A percentile compares a stretch with the other conserved stretches of the same genome.
Evolutionary conservation across 2,888 invertebrate genomes (phyloP).

Genomic region (Leucophenga montana): DNA sequence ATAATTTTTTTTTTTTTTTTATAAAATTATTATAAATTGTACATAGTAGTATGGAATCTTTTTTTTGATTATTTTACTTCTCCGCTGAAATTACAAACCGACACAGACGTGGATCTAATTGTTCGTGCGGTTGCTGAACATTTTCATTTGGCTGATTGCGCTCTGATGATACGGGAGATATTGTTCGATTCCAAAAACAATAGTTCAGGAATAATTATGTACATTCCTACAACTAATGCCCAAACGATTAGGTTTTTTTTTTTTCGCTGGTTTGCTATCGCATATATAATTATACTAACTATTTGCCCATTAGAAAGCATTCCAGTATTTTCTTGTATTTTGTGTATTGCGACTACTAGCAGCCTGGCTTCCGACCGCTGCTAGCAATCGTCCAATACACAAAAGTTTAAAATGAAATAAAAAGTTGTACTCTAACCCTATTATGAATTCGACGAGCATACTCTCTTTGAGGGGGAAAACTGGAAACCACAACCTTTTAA

Average conservation of each 20-base stretch:
- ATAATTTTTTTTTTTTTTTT: background rate
- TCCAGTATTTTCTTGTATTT: conserved; percentile 36
- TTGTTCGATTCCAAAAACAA: conserved; percentile 58
- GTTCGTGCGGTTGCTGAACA: background rate
- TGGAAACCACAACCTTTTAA: conserved; percentile 43
- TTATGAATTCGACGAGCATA: conserved; percentile 18
- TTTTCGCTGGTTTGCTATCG: conserved; percentile 16
- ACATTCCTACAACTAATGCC: conserved; percentile 72
- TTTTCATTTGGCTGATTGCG: background rate
- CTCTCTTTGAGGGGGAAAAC: conserved; percentile 39
- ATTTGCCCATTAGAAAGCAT: conserved; percentile 50
- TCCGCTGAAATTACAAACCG: conserved; percentile 11
- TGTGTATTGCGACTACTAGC: too few species aligned
- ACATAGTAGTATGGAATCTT: background rate
- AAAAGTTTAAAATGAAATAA: conserved; percentile 28
- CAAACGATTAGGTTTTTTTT: conserved; percentile 62
- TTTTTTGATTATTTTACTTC: conserved; percentile 1
- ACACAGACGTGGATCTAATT: background rate
- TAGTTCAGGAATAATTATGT: conserved; percentile 73
- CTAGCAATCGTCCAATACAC: conserved; percentile 40
- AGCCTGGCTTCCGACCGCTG: background rate
- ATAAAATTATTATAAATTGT: background rate
- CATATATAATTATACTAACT: conserved; percentile 51
- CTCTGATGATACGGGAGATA: background rate
- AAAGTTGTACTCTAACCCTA: background rate